phyloP scores from a whole-genome alignment of 2,113 vertebrate genomes.

The Neogobius melanostomus region DNA sequence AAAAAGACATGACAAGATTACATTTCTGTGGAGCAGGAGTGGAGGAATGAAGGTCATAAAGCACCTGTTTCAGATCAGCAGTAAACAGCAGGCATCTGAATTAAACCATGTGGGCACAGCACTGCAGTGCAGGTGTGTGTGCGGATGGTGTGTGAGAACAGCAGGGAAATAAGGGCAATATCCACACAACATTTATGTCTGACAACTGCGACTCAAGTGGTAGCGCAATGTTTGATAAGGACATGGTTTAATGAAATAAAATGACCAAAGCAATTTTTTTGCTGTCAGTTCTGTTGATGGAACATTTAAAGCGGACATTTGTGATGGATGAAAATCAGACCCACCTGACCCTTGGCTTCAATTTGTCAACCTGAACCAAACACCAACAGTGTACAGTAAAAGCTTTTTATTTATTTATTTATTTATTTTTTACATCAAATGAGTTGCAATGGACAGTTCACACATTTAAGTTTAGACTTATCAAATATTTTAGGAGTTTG shows the following conservation, averaged over 20 bases:
- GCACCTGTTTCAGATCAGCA: conserved; percentile 68
- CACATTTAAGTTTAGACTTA: too few relatives aligned
- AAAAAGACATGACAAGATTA: conserved; percentile 15
- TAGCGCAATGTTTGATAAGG: neutral
- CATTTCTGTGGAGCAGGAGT: conserved; percentile 22
- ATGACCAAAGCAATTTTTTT: too few relatives aligned
- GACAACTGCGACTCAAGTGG: neutral
- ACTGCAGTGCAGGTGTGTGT: conserved; percentile 26
- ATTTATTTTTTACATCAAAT: too few relatives aligned
- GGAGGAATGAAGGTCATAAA: conserved; percentile 58
- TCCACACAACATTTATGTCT: conserved; percentile 13
- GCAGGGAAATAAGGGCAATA: conserved; percentile 14
- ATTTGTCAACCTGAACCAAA: too few relatives aligned
- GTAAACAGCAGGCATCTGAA: conserved; percentile 56
- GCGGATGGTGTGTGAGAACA: conserved; percentile 13
- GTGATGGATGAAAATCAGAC: too few relatives aligned
- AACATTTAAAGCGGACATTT: too few relatives aligned
- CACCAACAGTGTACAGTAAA: too few relatives aligned
- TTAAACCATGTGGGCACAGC: conserved; percentile 58
- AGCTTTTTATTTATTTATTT: too few relatives aligned
- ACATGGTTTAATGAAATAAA: neutral
- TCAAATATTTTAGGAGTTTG: too few relatives aligned
- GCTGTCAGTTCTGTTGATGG: neutral
- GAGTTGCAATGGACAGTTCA: too few relatives aligned
- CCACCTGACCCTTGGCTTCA: too few relatives aligned